Conservation (phyloP, 2,888 invertebrate species). For the Acronicta psi region DNA sequence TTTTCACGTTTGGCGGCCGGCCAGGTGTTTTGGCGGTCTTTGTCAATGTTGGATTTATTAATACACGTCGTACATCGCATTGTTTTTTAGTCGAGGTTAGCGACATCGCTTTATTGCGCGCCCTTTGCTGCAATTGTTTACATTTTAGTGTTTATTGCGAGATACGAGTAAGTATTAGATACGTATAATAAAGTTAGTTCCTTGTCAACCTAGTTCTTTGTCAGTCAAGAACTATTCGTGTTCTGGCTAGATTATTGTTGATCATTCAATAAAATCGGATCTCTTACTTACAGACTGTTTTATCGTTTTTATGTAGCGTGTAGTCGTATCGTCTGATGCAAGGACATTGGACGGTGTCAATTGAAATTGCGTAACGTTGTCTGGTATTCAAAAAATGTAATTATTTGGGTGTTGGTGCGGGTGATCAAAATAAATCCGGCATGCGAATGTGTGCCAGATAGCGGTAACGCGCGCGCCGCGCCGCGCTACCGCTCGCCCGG, state of each 20-base stretch:
- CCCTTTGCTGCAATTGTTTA: slow-evolving; percentile 24
- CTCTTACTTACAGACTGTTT: slow-evolving; percentile 5
- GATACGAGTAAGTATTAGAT: no score
- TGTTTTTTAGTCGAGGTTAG: slow-evolving; percentile 78
- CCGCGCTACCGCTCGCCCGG: slow-evolving; percentile 49
- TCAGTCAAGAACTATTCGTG: slow-evolving; percentile 20
- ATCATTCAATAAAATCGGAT: slow-evolving; percentile 12
- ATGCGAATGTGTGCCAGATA: slow-evolving; percentile 74
- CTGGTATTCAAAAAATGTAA: slow-evolving; percentile 83
- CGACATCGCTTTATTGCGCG: slow-evolving; percentile 62
- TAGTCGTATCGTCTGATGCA: slow-evolving; percentile 21
- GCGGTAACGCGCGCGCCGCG: slow-evolving; percentile 27
- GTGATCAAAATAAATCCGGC: slow-evolving; percentile 80
- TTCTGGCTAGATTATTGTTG: slow-evolving; percentile 10
- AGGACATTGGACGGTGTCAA: slow-evolving; percentile 64
- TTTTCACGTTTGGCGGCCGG: slow-evolving; percentile 76
- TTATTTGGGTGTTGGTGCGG: slow-evolving; percentile 75
- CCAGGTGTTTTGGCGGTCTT: slow-evolving; percentile 88
- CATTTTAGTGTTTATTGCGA: slow-evolving; percentile 29
- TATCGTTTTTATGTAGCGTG: slow-evolving; percentile 10
- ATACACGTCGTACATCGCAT: slow-evolving; percentile 76
- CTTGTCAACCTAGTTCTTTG: slow-evolving; percentile 23
- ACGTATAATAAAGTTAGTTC: slow-evolving; percentile 31
- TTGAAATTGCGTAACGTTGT: slow-evolving; percentile 72
- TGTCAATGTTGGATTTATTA: slow-evolving; percentile 89